Evolutionary conservation across 2,888 invertebrate genomes (phyloP), one percentile per base, ranked within the genome.

Genomic region (Stratiomys singularior): DNA sequence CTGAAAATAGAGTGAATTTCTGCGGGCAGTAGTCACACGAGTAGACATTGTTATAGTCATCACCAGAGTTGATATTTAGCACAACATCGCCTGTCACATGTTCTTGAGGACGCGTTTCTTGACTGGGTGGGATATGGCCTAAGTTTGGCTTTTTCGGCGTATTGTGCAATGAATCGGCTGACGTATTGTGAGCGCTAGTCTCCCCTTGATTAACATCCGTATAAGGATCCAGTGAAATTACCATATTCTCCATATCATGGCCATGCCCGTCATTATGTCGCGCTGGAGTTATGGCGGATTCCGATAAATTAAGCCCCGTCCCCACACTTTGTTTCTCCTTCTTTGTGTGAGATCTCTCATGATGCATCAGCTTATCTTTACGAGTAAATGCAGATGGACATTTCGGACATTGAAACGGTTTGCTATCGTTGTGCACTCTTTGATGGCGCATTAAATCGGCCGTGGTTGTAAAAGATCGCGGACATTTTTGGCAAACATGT

Each of bases 401-500:
- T 83, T 90, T 92, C 64, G 87, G 86, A 83, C 93, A 93, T 63
- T 90, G 89, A 84, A 90, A 92, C 0, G 92, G 91, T 82, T 92
- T 92, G 82, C 89, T 89, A 37, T 91, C 92, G 13, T 91, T 89
- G 84, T 93, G 93, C 7, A 92, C 90, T 76, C 91, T 87, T 1
- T 91, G 89, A 87, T 93, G 93, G 0, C 91, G 87, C 76, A 91
- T 89, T 60, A 93, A 85, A 83, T 93, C 93, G 23, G 90, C 89
- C 82, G 91, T 90, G 0, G 91, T 91, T 72, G 91, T 91, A 87
- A 93, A 93, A 72, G 93, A 92, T 81, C 92, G 90, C 0, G 93
- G 93, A 82, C 93, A 93, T 78, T 91, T 89, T 30, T 91, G 91
- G 82, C 93, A 93, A 0, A 92, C 92, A 84, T 92, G 92, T 0